Conservation (phyloP, 1,140 invertebrate species). For the Trichonephila inaurata region DNA sequence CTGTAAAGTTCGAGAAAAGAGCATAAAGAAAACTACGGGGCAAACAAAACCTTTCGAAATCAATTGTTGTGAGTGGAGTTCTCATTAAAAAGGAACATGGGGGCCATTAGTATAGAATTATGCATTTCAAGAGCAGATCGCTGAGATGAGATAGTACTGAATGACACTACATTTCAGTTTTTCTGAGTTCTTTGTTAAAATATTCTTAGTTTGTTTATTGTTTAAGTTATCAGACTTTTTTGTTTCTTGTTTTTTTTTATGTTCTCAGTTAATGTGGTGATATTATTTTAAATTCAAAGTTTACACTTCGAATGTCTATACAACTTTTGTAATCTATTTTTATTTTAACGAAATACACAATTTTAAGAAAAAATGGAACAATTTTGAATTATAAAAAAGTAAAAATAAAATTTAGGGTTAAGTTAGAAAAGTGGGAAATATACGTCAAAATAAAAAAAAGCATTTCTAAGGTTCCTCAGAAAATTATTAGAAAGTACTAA, state of each 20-base stretch:
- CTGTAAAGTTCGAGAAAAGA: background rate
- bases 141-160: background rate
- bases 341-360: too few relatives aligned
- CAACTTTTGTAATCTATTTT: too few relatives aligned
- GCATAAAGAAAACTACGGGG: conserved; percentile 3
- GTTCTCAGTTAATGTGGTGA: background rate
- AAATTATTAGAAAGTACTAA: too few relatives aligned
- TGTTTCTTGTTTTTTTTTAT: background rate
- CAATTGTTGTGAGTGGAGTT: conserved; percentile 51
- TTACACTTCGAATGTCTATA: too few relatives aligned
- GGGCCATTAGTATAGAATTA: conserved; percentile 23
- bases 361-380: background rate
- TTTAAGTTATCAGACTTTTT: background rate
- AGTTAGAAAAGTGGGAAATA: too few relatives aligned
- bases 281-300: too few relatives aligned
- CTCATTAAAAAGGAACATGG: conserved; percentile 39
- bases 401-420: background rate
- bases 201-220: conserved; percentile 2
- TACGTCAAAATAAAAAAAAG: too few relatives aligned
- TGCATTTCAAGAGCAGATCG: conserved; percentile 18
- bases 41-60: conserved; percentile 45
- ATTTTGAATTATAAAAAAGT: background rate
- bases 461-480: too few relatives aligned
- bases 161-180: conserved; percentile 7
- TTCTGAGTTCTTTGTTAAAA: conserved; percentile 25